A percentile compares a stretch with the other conserved stretches of the same genome.
phyloP scores from a whole-genome alignment of 2,113 vertebrate species.

The Bucco capensis region DNA sequence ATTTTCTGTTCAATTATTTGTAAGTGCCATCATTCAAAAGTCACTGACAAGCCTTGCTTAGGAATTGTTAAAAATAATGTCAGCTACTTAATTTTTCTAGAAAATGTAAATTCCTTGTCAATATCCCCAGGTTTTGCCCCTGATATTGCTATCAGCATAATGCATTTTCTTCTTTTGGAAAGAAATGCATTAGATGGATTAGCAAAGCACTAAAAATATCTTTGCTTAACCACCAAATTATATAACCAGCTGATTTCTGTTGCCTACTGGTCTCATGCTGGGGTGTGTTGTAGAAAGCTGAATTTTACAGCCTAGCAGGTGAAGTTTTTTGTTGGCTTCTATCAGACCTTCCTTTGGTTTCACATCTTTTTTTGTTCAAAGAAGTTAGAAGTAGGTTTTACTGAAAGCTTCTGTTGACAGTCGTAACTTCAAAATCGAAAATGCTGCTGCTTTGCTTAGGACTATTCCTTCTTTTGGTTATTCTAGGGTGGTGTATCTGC shows the following conservation, averaged over 20 bases:
- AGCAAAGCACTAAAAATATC: conserved; percentile 64
- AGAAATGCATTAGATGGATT: conserved; percentile 64
- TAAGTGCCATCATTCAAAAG: background rate
- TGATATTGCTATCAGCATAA: conserved; percentile 21
- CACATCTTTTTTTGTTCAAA: background rate
- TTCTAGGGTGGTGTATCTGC: rapidly evolving
- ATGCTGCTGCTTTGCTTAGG: background rate
- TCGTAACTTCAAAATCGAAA: background rate
- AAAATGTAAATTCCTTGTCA: background rate
- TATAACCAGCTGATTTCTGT: conserved; percentile 41
- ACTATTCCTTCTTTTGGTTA: background rate
- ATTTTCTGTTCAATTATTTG: background rate
- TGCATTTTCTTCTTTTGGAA: conserved; percentile 50
- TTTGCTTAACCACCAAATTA: conserved; percentile 65
- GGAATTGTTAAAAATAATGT: background rate
- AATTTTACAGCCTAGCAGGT: background rate
- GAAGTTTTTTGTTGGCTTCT: background rate
- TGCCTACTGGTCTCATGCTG: background rate
- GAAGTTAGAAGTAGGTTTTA: background rate
- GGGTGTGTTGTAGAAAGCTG: background rate
- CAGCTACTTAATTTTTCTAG: background rate
- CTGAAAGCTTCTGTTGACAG: background rate
- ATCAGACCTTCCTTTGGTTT: too few relatives aligned
- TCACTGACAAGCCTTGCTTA: background rate
- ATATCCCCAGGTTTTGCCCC: background rate